phyloP scores from a whole-genome alignment of 2,113 vertebrate genomes.

The Podocnemis expansa region DNA sequence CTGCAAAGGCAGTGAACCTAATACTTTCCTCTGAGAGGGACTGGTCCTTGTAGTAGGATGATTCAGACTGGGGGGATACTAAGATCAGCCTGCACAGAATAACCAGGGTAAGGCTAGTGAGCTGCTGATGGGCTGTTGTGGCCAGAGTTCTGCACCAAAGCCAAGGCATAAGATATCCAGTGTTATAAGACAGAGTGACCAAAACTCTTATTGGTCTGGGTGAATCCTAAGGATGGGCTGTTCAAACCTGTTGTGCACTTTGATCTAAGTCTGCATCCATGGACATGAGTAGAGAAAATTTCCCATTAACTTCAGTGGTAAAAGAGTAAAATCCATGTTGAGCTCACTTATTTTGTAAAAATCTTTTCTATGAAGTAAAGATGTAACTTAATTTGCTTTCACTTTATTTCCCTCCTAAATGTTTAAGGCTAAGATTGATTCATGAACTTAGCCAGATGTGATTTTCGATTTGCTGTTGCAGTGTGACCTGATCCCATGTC shows the following conservation, averaged over 20 bases:
- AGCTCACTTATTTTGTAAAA: background rate
- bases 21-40: too few species aligned
- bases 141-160: background rate
- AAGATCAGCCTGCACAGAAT: too few species aligned
- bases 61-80: too few species aligned
- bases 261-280: background rate
- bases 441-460: too few species aligned
- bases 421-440: background rate
- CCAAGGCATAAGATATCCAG: background rate
- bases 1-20: too few species aligned
- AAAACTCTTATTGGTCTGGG: background rate
- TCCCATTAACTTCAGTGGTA: background rate
- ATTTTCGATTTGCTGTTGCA: too few species aligned
- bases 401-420: background rate
- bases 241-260: background rate
- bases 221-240: background rate
- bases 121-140: background rate
- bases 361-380: background rate
- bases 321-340: fast-evolving
- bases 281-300: background rate
- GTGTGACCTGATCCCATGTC: too few species aligned
- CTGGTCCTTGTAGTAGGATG: too few species aligned
- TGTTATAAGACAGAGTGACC: background rate
- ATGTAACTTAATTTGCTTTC: background rate
- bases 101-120: background rate